Base-by-base conservation (phyloP, 2,113 vertebrate species). In the Illadopsis cleaveri region DNA sequence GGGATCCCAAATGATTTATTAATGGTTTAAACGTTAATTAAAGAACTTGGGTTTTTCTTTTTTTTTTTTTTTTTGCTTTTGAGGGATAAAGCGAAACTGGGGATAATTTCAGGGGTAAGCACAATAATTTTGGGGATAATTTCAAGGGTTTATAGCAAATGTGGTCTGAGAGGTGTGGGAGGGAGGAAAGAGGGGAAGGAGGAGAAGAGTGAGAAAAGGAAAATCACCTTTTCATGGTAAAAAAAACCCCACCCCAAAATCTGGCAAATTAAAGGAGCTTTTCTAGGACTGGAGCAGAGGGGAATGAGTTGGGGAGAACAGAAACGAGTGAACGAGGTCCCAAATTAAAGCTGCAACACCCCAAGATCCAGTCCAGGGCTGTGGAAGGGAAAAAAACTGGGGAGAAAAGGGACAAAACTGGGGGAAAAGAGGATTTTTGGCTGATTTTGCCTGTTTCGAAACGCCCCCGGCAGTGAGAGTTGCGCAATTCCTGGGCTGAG, bases 401-500 rank as follows among this genome's bases (percentile, higher is more conserved):
- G 6, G 10, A 56, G n/a, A 17, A 54, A 28, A 64, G 23, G 23
- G 10, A 31, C 17, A 27, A 57, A 57, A 16, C 22, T 38, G 69
- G 2, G 11, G 28, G 6, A 9, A 6, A 48, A 30, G 2, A 12
- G 44, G 20, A 7, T 33, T 75, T 85, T 38, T 18, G 40, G 57
- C 38, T 11, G 50, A 48, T 66, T 75, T 44, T 44, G 44, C 11
- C 42, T 18, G 25, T 77, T 77, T 51, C 0, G 3, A 60, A 76
- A 58, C 3, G 0, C 6, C 35, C 30, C 20, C 2, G 0, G 19
- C 70, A n/a, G 58, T 5, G 1, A 5, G 2, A 2, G 4, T 60
- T 68, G 35, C 9, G 5, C 83, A 86, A 15, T 50, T 27, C 44
- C 71, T 12, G 61, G 28, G 15, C 33, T 0, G 4, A 37, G 48